Evolutionary conservation across 1,140 invertebrate species (phyloP), one percentile per base, ranked within the genome.

Genomic region (Zaprionus vittiger): DNA sequence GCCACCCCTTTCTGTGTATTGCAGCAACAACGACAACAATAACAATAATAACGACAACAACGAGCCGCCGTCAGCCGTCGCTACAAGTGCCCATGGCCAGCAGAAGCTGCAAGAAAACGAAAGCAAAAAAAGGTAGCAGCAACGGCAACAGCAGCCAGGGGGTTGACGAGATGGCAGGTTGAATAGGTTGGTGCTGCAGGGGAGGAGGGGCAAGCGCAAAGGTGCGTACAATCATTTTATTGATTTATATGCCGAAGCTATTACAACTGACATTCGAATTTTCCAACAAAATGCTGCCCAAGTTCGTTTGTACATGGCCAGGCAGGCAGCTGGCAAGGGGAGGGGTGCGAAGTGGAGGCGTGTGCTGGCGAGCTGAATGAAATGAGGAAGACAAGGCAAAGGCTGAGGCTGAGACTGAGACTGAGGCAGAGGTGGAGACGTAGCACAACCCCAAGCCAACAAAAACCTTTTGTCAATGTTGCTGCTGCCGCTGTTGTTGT

Each of bases 141-240:
- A 65, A 17, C 26, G 59, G 49, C 47, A 67, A 17, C 54, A 59
- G 26, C 38, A 34, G 44, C 28, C 64, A 52, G 52, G 65, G 49
- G 22, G 38, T 59, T 62, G 57, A 34, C 54, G 12, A 7, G n/a
- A 12, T 5, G 22, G 31, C 6, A 44, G 61, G 41, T 17, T 17
- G 41, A 47, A n/a, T 47, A 49, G 73, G 49, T 44, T 34, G 31
- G 52, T 47, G 56, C 63, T 28, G 64, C 11, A 26, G 17, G 14
- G n/a, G 12, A 37, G 54, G 6, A 31, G 52, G 66, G 73, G 44
- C 56, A 73, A 62, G 71, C 79, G 66, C 73, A 81, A 91, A 91
- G 89, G 89, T 91, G 87, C 89, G 87, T 91, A 91, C 89, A 91
- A 91, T 91, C 87, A 91, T 91, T 91, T 91, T 91, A 91, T 91